Base-by-base conservation (phyloP, 2,888 invertebrate species). In the Metalampra italica region DNA sequence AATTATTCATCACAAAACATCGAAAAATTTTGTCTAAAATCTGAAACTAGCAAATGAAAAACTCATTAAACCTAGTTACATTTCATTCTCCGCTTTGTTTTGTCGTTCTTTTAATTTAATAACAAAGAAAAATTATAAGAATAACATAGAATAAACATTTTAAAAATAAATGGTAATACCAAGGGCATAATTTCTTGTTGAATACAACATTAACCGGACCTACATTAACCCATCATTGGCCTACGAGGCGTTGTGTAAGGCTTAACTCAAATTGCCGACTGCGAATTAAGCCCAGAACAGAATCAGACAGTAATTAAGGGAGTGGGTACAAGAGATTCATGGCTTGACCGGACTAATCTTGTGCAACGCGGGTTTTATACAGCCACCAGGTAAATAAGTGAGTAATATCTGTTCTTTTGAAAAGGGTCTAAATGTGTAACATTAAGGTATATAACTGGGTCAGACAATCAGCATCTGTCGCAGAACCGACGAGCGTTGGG, bases 261-360 rank as follows among this genome's bases (percentile, higher is more conserved):
- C n/a, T 34, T 49, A 51, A 49, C 44, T 36, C 43, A 62, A 57
- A 59, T 61, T 60, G 54, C 59, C 44, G 44, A 29, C 49, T 53
- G 43, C 54, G 53, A 59, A 52, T 54, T 60, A 60, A 59, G 56
- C 49, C 22, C 44, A 38, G 40, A 40, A 52, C 50, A 56, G 49
- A 54, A 37, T 45, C 49, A 55, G 43, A 52, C 54, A 37, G 54
- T 61, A 66, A 66, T 66, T 66, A 64, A 57, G 58, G 55, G 55
- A 53, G 51, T n/a, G n/a, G n/a, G n/a, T 46, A 53, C 47, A 51
- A 46, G 51, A 61, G 64, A 64, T 62, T 57, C 65, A 64, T 62
- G 51, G 47, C 50, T 51, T 55, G 66, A 52, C 57, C 54, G 41
- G 54, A 51, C 46, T 56, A 39, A 43, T 29, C 34, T 50, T 44